Conservation (phyloP, 2,797 vertebrate species). For the Diplodus puntazzo region DNA sequence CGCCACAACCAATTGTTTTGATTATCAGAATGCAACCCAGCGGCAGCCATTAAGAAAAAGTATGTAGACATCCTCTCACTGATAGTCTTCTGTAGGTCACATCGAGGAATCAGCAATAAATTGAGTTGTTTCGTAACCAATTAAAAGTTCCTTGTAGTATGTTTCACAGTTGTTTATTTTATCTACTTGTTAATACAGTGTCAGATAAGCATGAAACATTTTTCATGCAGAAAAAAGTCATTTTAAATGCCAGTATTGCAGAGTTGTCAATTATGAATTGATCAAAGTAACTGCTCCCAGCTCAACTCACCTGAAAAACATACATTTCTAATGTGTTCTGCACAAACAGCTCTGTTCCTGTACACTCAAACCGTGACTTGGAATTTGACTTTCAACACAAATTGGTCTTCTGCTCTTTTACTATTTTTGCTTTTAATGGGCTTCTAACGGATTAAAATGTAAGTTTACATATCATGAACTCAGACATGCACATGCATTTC, state of each 20-base stretch:
- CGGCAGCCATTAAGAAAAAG: too few species aligned
- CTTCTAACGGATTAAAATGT: slow-evolving; percentile 55
- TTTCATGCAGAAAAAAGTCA: not conserved
- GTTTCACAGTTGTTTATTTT: too few species aligned
- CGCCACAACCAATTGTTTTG: too few species aligned
- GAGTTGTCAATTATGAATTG: not conserved
- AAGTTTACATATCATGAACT: slow-evolving; percentile 66
- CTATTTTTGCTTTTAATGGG: slow-evolving; percentile 55
- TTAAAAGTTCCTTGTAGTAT: too few species aligned
- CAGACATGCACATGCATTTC: slow-evolving; percentile 35
- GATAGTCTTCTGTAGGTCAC: too few species aligned
- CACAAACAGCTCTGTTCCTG: not conserved
- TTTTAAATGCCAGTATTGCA: not conserved
- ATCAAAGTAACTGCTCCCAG: not conserved
- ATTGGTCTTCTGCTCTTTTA: slow-evolving; percentile 10
- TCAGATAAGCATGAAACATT: slow-evolving; percentile 1
- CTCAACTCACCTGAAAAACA: not conserved
- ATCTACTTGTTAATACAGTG: not conserved
- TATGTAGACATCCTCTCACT: too few species aligned
- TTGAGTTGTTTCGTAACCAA: too few species aligned
- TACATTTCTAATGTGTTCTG: not conserved
- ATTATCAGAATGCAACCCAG: too few species aligned
- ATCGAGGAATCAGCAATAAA: too few species aligned
- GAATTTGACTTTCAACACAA: not conserved
- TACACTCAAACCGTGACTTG: slow-evolving; percentile 7